Conservation (phyloP, 2,797 vertebrate genomes). For the Chromis chromis region DNA sequence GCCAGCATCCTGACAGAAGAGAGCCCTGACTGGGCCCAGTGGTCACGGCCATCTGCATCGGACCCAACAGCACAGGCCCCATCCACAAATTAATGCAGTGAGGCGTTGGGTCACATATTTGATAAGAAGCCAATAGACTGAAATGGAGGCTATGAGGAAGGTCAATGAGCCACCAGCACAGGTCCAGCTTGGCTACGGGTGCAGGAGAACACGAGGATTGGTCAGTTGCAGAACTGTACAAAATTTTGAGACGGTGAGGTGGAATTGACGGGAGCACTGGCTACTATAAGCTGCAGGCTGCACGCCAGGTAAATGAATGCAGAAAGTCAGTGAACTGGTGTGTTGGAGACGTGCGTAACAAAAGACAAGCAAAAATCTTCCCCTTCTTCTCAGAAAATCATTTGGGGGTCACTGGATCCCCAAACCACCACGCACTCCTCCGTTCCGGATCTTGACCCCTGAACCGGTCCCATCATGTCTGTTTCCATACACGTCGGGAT, state of each 20-base stretch:
- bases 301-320: conserved; percentile 10
- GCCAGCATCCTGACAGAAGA: conserved; percentile 62
- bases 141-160: conserved; percentile 30
- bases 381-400: conserved; percentile 28
- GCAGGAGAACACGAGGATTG: conserved; percentile 1
- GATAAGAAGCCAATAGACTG: conserved; percentile 24
- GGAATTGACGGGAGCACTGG: background rate
- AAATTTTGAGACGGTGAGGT: conserved; percentile 3
- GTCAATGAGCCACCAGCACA: conserved; percentile 16
- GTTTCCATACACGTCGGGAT: conserved; percentile 72
- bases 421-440: conserved; percentile 28
- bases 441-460: conserved; percentile 65
- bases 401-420: conserved; percentile 36
- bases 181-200: background rate
- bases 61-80: conserved; percentile 24
- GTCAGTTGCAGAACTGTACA: background rate
- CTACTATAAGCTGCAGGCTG: conserved; percentile 4
- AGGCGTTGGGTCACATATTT: conserved; percentile 27
- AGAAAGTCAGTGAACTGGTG: conserved; percentile 4
- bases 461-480: conserved; percentile 72
- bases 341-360: background rate
- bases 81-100: conserved; percentile 20
- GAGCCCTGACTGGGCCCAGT: conserved; percentile 46
- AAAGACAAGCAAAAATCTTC: conserved; percentile 20
- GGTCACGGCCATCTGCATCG: conserved; percentile 45